phyloP scores from a whole-genome alignment of 2,797 vertebrate genomes.

The Notoglanidium macrostoma region DNA sequence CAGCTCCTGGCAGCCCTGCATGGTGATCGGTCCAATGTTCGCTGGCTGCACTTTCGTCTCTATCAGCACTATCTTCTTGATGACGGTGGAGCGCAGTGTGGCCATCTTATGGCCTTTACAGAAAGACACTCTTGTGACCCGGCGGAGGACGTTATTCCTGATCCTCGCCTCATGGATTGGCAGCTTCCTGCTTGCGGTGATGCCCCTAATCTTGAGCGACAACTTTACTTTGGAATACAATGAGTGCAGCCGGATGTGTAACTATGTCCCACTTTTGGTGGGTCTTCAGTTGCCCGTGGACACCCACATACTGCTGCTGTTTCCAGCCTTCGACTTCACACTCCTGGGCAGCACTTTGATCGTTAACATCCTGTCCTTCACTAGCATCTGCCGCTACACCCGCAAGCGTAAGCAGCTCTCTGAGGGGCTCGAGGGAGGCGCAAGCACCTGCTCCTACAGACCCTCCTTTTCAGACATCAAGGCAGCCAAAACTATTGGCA shows the following conservation, averaged over 20 bases:
- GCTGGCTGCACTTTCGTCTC: constrained; percentile 84
- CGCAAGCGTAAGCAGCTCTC: constrained; percentile 77
- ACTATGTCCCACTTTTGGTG: constrained; percentile 72
- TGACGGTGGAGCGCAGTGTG: constrained; percentile 81
- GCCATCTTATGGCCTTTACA: constrained; percentile 81
- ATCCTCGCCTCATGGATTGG: constrained; percentile 78
- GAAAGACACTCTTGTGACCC: constrained; percentile 78
- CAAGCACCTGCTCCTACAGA: constrained; percentile 65
- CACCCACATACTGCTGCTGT: constrained; percentile 77
- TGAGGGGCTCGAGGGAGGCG: constrained; percentile 65
- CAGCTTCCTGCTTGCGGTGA: constrained; percentile 77
- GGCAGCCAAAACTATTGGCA: constrained; percentile 83
- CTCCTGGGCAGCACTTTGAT: constrained; percentile 76
- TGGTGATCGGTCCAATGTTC: constrained; percentile 80
- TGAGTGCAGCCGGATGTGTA: constrained; percentile 83
- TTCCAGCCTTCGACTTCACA: constrained; percentile 81
- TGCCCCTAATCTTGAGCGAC: constrained; percentile 73
- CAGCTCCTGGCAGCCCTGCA: constrained; percentile 76
- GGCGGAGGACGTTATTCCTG: constrained; percentile 71
- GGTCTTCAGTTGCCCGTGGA: constrained; percentile 62
- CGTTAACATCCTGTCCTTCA: constrained; percentile 79
- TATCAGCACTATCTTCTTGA: constrained; percentile 84
- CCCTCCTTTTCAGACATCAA: constrained; percentile 84
- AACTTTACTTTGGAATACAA: constrained; percentile 81
- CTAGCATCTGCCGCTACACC: constrained; percentile 75